phyloP scores from a whole-genome alignment of 2,888 invertebrate species.

The Tipula unca region DNA sequence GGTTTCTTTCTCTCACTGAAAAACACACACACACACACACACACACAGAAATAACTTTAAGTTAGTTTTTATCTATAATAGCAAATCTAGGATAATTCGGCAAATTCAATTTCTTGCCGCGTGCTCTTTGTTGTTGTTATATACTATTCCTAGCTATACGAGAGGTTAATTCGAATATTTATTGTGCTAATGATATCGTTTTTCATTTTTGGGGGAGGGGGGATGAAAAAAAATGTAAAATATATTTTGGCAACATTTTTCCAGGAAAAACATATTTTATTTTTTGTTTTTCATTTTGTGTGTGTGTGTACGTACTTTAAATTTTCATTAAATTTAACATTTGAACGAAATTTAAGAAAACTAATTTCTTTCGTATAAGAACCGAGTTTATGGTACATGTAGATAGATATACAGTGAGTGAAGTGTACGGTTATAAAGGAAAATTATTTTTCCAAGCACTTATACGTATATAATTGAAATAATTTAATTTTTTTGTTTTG shows the following conservation, averaged over 20 bases:
- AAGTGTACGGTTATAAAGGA: neutral
- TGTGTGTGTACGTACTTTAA: neutral
- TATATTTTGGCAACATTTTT: neutral
- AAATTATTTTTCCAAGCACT: neutral
- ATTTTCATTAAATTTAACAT: neutral
- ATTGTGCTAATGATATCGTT: neutral
- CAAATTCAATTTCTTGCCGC: neutral
- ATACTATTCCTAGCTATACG: neutral
- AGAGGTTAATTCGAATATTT: neutral
- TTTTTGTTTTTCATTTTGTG: neutral
- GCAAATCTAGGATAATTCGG: neutral
- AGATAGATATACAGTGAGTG: too few species aligned
- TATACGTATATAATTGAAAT: neutral
- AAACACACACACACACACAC: neutral
- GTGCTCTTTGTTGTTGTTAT: neutral
- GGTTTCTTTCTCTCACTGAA: too few species aligned
- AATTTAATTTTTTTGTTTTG: neutral
- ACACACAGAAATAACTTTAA: neutral
- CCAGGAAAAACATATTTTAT: neutral
- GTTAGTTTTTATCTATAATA: neutral
- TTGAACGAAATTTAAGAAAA: neutral
- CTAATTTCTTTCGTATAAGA: neutral
- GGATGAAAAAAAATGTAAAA: neutral
- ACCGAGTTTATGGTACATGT: neutral
- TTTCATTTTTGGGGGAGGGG: neutral